Evolutionary conservation across 2,888 invertebrate genomes (phyloP), one percentile per base, ranked within the genome.

Genomic region (Hydriomena furcata): DNA sequence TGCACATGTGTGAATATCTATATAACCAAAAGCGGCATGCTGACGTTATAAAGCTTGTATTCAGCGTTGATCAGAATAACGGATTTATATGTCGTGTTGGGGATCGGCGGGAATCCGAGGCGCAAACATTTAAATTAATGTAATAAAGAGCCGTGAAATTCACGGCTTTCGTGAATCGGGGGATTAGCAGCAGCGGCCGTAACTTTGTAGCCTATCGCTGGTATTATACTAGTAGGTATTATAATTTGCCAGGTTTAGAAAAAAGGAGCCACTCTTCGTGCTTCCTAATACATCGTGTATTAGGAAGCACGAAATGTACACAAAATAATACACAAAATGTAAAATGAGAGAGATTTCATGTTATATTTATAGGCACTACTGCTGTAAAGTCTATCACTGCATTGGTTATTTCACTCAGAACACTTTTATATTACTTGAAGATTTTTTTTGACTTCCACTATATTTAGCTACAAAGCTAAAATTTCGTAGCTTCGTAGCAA

Each of bases 91-190:
- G 63, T 65, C 61, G 58, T 58, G 62, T 41, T 60, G 57, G 58
- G 56, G 73, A 76, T 76, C 66, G 67, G 62, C 59, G 58, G 67
- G 68, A 76, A 79, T 80, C 77, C 74, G 72, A 63, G 66, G 67
- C 71, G 75, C 83, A 85, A 87, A 88, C 89, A 88, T 89, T 89
- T 89, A 87, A 89, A 89, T 89, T 89, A 89, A 89, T 89, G 88
- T 88, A 80, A 85, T 88, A 86, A 86, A 87, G 82, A 87, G 82
- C 75, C 84, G 84, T 83, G 82, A 85, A 87, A 82, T 77, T 70
- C 77, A 71, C 68, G 83, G 84, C 79, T 83, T 80, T 74, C 62
- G 38, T 24, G 37, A 43, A 47, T 46, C 36, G 31, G 74, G 69
- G 75, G 75, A 78, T 79, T 65, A 72, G 71, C 71, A 63, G 65